These are phyloP conservation scores for Sinopyrophorus schimmeli DNA, from an alignment of 2,888 invertebrate genomes.

Conservation along the genomic window DNA sequence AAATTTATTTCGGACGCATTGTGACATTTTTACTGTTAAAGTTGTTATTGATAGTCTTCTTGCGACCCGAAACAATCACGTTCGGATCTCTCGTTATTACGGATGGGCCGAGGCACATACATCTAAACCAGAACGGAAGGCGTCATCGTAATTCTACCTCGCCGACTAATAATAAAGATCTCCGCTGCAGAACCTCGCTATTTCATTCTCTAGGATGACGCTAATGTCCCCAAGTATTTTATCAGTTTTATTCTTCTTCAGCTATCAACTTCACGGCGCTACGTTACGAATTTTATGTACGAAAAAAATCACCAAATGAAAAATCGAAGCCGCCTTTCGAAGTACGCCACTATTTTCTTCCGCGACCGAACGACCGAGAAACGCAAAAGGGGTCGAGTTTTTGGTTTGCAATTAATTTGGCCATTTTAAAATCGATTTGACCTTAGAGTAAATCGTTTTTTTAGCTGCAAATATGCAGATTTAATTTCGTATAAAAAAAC, in stretches of 20 bases:
- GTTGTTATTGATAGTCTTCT: slow-evolving; percentile 50
- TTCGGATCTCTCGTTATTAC: slow-evolving; percentile 38
- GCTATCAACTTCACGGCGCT: slow-evolving; percentile 44
- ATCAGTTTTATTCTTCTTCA: slow-evolving; percentile 54
- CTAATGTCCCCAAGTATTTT: slow-evolving; percentile 54
- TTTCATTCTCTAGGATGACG: slow-evolving; percentile 51
- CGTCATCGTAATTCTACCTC: slow-evolving; percentile 45
- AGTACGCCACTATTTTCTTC: no score
- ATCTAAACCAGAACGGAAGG: slow-evolving; percentile 38
- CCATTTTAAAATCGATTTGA: no score
- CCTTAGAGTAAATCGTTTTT: no score
- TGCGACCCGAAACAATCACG: slow-evolving; percentile 47
- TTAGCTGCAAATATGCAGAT: no score
- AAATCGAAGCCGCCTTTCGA: no score
- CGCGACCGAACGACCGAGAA: no score
- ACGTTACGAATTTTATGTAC: slow-evolving; percentile 36
- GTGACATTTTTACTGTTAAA: slow-evolving; percentile 50
- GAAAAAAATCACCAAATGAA: no score
- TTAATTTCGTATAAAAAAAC: no score
- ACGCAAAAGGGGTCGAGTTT: no score
- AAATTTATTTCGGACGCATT: slow-evolving; percentile 36
- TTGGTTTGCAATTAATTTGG: no score
- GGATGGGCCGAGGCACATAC: slow-evolving; percentile 38
- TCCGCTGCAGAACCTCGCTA: slow-evolving; percentile 39
- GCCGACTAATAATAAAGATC: slow-evolving; percentile 51